phyloP scores from a whole-genome alignment of 2,797 vertebrate species.

The Setipinna tenuifilis region DNA sequence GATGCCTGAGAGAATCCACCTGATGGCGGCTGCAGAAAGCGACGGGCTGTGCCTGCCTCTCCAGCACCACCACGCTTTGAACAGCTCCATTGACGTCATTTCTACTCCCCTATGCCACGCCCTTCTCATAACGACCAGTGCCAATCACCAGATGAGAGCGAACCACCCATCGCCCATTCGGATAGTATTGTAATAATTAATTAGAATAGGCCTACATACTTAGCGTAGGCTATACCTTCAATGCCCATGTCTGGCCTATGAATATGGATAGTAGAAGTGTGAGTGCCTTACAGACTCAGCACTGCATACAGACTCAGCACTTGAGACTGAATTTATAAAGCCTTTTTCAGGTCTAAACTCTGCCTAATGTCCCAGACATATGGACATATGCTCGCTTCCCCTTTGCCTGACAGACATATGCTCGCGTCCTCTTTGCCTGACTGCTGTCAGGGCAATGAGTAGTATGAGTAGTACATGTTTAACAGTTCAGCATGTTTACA shows the following conservation, averaged over 20 bases:
- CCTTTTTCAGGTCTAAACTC: too few species aligned
- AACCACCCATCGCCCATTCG: constrained; percentile 29
- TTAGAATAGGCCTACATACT: background rate
- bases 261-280: too few species aligned
- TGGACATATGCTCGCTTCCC: too few species aligned
- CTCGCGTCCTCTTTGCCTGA: too few species aligned
- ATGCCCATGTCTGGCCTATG: background rate
- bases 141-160: background rate
- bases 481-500: too few species aligned
- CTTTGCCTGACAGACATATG: too few species aligned
- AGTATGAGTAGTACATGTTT: too few species aligned
- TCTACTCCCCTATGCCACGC: constrained; percentile 65
- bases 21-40: constrained; percentile 41
- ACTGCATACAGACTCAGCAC: too few species aligned
- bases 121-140: constrained; percentile 52
- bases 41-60: constrained; percentile 58
- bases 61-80: constrained; percentile 77
- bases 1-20: constrained; percentile 50
- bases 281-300: too few species aligned
- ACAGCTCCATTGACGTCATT: constrained; percentile 80
- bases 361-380: too few species aligned
- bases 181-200: background rate
- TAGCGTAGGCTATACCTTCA: background rate
- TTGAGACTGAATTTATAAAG: too few species aligned
- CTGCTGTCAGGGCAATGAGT: too few species aligned